phyloP scores from a whole-genome alignment of 2,113 vertebrate species.

The Rhineura floridana region DNA sequence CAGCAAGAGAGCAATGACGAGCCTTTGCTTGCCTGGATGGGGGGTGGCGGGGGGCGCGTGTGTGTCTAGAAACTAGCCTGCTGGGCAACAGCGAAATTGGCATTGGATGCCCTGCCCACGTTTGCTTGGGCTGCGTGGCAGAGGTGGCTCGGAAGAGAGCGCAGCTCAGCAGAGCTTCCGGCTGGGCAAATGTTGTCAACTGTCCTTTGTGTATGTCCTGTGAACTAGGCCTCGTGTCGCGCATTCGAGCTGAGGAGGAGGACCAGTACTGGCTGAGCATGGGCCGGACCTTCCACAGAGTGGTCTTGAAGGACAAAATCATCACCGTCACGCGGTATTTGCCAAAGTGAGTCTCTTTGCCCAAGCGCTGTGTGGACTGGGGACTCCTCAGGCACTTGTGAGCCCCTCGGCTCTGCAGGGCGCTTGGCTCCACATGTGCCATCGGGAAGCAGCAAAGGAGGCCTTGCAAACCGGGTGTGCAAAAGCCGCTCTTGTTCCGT shows the following conservation, averaged over 20 bases:
- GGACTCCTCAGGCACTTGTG: not conserved
- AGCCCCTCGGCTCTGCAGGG: too few relatives aligned
- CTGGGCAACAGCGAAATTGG: too few relatives aligned
- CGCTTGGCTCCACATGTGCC: not conserved
- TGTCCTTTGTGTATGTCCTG: too few relatives aligned
- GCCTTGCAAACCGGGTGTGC: not conserved
- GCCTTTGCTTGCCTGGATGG: not conserved
- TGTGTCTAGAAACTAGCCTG: too few relatives aligned
- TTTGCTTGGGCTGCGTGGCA: too few relatives aligned
- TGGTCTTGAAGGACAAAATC: constrained; percentile 95
- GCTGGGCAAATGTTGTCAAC: too few relatives aligned
- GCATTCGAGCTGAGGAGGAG: constrained; percentile 90
- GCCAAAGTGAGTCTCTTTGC: constrained; percentile 87
- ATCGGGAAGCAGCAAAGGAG: not conserved
- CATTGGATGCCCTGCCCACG: too few relatives aligned
- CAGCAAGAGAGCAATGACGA: too few relatives aligned
- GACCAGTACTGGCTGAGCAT: constrained; percentile 96
- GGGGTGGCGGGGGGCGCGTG: too few relatives aligned
- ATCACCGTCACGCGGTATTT: constrained; percentile 97
- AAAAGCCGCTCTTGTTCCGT: not conserved
- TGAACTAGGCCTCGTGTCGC: constrained; percentile 87
- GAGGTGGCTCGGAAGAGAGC: too few relatives aligned
- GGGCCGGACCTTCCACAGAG: constrained; percentile 97
- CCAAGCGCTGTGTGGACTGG: not conserved
- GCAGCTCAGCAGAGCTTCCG: too few relatives aligned